These are phyloP conservation scores for Cottoperca gobio DNA, from an alignment of 2,797 vertebrate genomes.

Conservation along the genomic window DNA sequence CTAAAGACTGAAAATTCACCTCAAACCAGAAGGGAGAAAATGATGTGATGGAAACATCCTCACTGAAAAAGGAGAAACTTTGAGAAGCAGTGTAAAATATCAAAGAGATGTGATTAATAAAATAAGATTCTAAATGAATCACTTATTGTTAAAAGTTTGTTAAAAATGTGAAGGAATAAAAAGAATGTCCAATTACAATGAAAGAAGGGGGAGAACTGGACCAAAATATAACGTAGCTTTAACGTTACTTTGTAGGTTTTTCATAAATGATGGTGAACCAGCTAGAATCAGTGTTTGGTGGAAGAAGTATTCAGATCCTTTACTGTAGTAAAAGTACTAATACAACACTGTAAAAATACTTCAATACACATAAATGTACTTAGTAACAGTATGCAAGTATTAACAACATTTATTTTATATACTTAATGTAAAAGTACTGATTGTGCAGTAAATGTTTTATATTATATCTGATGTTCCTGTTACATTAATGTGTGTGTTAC, in stretches of 20 bases:
- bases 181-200: neutral
- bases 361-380: too few species aligned
- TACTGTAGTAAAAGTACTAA: neutral
- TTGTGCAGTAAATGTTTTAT: too few species aligned
- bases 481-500: too few species aligned
- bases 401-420: too few species aligned
- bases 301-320: neutral
- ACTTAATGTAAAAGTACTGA: too few species aligned
- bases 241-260: too few species aligned
- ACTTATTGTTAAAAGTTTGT: neutral
- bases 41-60: slow-evolving; percentile 39
- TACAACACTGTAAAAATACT: neutral
- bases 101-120: slow-evolving; percentile 1
- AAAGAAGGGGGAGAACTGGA: neutral
- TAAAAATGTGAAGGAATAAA: neutral
- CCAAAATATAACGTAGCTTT: neutral
- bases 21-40: slow-evolving; percentile 46
- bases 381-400: too few species aligned
- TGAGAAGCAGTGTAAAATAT: neutral
- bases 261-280: neutral
- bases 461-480: too few species aligned
- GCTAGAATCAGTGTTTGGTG: neutral
- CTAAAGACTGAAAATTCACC: slow-evolving; percentile 40
- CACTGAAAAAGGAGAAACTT: slow-evolving; percentile 14
- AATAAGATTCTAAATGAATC: neutral